phyloP scores from a whole-genome alignment of 2,888 invertebrate species.

The Panopea generosa region DNA sequence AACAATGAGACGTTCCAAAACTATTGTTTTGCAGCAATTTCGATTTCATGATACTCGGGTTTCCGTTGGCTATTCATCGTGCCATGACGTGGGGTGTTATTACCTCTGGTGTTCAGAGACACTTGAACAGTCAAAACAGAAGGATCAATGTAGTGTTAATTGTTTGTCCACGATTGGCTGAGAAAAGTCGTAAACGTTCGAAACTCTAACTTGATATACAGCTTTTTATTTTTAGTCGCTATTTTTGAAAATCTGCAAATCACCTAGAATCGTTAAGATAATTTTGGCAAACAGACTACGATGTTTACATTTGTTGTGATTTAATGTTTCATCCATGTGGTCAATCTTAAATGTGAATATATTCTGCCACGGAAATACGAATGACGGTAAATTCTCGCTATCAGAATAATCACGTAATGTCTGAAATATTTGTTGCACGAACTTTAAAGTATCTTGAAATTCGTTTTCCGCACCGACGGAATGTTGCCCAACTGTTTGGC shows the following conservation, averaged over 20 bases:
- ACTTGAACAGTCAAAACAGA: too few relatives aligned
- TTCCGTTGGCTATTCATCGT: too few relatives aligned
- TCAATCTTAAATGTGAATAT: constrained; percentile 12
- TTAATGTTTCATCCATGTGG: background rate
- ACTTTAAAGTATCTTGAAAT: too few relatives aligned
- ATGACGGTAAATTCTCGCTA: constrained; percentile 11
- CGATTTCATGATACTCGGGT: too few relatives aligned
- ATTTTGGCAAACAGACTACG: constrained; percentile 9
- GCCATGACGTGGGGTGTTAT: too few relatives aligned
- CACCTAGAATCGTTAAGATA: constrained; percentile 22
- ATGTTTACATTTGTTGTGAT: constrained; percentile 4
- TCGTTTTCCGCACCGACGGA: background rate
- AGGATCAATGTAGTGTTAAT: too few relatives aligned
- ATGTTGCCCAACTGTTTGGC: background rate
- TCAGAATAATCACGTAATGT: background rate
- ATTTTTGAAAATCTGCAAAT: constrained; percentile 9
- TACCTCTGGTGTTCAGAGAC: too few relatives aligned
- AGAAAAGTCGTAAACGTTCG: too few relatives aligned
- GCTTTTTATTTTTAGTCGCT: constrained; percentile 13
- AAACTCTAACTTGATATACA: too few relatives aligned
- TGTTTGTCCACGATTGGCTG: too few relatives aligned
- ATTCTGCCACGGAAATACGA: constrained; percentile 24
- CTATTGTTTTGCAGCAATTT: too few relatives aligned
- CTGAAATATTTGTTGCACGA: background rate
- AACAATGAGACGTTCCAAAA: too few relatives aligned